phyloP scores from a whole-genome alignment of 2,113 vertebrate species.

The Hassar affinis region DNA sequence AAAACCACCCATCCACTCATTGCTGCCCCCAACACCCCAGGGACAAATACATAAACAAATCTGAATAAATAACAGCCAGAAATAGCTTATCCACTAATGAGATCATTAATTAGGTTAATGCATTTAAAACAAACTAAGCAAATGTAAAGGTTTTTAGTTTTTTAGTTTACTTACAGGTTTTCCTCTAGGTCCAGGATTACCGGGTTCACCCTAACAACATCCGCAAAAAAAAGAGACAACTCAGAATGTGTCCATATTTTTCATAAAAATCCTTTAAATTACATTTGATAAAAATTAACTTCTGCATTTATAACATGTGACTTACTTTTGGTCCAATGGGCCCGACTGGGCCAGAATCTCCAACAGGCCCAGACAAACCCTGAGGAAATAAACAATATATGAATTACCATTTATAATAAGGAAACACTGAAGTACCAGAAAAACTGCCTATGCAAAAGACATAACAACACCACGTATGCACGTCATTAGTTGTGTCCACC shows the following conservation, averaged over 20 bases:
- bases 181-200: conserved; percentile 78
- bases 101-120: not conserved
- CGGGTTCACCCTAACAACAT: conserved; percentile 81
- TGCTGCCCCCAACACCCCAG: no score
- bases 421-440: no score
- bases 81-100: not conserved
- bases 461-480: no score
- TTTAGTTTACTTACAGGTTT: conserved; percentile 82
- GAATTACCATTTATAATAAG: not conserved
- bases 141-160: no score
- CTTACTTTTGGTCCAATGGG: conserved; percentile 82
- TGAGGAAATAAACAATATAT: conserved; percentile 54
- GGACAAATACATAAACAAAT: not conserved
- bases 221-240: not conserved
- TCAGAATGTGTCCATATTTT: not conserved
- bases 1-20: no score
- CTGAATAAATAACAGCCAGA: not conserved
- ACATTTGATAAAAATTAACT: no score
- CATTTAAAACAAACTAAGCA: not conserved
- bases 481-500: no score
- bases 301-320: conserved; percentile 23
- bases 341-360: conserved; percentile 76
- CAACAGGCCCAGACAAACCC: conserved; percentile 88
- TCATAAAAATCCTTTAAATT: not conserved
- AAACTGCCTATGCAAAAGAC: no score